phyloP scores from a whole-genome alignment of 1,140 invertebrate genomes.

The Goniozus legneri region DNA sequence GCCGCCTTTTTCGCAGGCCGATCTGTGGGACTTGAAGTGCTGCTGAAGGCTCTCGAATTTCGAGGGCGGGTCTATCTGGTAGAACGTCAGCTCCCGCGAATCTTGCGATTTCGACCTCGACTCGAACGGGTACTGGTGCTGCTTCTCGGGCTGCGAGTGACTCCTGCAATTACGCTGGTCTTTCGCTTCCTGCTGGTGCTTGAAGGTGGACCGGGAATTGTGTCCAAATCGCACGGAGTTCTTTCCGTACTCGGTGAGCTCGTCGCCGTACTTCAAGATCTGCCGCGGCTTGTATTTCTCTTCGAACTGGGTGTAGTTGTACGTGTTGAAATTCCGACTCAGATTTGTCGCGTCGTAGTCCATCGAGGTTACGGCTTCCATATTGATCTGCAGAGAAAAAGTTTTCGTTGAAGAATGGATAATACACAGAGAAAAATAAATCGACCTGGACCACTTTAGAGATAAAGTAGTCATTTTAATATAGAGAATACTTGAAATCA shows the following conservation, averaged over 20 bases:
- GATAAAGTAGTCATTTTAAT: too few species aligned
- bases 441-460: too few species aligned
- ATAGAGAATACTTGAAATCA: too few species aligned
- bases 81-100: conserved; percentile 36
- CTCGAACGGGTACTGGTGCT: conserved; percentile 36
- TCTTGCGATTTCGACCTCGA: conserved; percentile 45
- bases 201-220: conserved; percentile 16
- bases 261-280: conserved; percentile 37
- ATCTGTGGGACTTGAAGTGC: conserved; percentile 34
- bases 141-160: conserved; percentile 46
- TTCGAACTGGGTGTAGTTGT: conserved; percentile 45
- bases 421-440: too few species aligned
- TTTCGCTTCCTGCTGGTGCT: conserved; percentile 17
- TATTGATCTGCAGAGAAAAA: conserved; percentile 46
- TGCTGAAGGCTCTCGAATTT: conserved; percentile 28
- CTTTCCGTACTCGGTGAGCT: conserved; percentile 31
- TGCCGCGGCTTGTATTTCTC: conserved; percentile 41
- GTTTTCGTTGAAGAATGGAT: neutral
- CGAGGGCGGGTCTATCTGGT: conserved; percentile 35
- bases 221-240: conserved; percentile 22
- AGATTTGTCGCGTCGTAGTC: conserved; percentile 43
- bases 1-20: conserved; percentile 21
- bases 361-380: conserved; percentile 49
- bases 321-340: conserved; percentile 42
- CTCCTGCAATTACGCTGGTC: conserved; percentile 36